Evolutionary conservation across 2,113 vertebrate species (phyloP), one percentile per base, ranked within the genome.

Genomic region (Catagonus wagneri): DNA sequence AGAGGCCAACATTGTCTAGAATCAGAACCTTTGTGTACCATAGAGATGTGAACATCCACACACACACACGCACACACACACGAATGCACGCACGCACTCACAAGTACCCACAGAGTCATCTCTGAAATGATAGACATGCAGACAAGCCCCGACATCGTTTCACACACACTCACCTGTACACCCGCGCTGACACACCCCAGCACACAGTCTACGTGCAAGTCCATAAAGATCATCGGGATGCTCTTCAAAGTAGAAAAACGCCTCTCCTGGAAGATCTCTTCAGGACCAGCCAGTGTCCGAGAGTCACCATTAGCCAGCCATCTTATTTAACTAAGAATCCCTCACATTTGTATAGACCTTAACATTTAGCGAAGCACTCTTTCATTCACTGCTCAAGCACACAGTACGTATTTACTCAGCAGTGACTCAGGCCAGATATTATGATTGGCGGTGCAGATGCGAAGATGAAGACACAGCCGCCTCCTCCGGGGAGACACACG

Each of bases 361-460:
- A 75, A 50, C 66, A 54, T 80, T 93, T 81, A 65, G 39, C 76
- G 44, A 65, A 87, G 83, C 11, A 3, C 54, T 54, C 54, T 66
- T 63, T 29, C 87, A 52, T 52, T 71, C 39, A 81, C 34, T 36
- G 34, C 34, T 52, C 83, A 89, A 54, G 66, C 9, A 0, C 6
- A 13, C 61, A 34, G 74, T 52, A 89, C 89, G 83, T 94, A 66
- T 86, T 86, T 90, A 83, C 95, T 90, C 90, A 61, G 78, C 25
- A 1, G 63, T 56, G 56, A 72, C 74, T 75, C 66, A 2, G 60
- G 65, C 84, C 68, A 71, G 32, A 65, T 20, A 72, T 20, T 9
- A 1, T 50, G 92, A 72, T 6, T 36, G 32, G 66, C 92, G 85
- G 32, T 9, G 39, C 54, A 74, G 72, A 19, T 25, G 4, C 60